A percentile compares a stretch with the other conserved stretches of the same genome.
These are phyloP conservation scores for Crioceris asparagi DNA, from an alignment of 2,888 invertebrate genomes.

Conservation along the genomic window DNA sequence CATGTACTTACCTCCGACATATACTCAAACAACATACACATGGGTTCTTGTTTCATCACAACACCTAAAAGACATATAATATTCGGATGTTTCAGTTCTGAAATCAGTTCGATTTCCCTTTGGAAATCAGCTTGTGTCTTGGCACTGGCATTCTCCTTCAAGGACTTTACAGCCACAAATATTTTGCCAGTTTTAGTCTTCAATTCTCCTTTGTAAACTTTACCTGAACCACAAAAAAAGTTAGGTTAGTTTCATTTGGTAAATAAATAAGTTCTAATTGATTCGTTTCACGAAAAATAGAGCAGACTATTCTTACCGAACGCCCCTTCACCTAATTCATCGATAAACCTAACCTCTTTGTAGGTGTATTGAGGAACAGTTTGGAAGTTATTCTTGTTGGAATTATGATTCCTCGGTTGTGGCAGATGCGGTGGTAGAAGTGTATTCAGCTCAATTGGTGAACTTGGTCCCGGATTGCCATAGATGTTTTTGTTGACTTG, in stretches of 20 bases:
- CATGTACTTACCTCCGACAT: constrained; percentile 58
- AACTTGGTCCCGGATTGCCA: constrained; percentile 61
- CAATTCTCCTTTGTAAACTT: constrained; percentile 91
- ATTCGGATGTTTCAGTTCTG: constrained; percentile 88
- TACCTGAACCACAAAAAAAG: constrained; percentile 45
- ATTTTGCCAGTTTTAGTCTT: constrained; percentile 56
- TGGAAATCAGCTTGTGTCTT: constrained; percentile 89
- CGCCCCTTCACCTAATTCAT: constrained; percentile 91
- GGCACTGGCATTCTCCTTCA: constrained; percentile 85
- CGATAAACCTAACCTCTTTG: constrained; percentile 74
- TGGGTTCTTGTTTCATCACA: constrained; percentile 76
- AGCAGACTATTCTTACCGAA: constrained; percentile 53
- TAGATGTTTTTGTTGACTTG: constrained; percentile 73
- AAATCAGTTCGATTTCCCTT: constrained; percentile 88
- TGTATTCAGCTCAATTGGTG: constrained; percentile 75
- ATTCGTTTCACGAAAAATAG: background rate
- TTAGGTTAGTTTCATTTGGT: background rate
- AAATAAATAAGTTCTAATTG: background rate
- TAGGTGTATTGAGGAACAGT: constrained; percentile 78
- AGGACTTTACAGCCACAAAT: constrained; percentile 85
- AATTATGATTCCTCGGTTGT: constrained; percentile 33
- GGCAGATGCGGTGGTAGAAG: constrained; percentile 50
- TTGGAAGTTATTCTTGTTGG: constrained; percentile 32
- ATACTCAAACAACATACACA: constrained; percentile 95
- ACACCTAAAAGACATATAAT: constrained; percentile 93